Base-by-base conservation (phyloP, 2,888 invertebrate genomes). In the Zele albiditarsus region DNA sequence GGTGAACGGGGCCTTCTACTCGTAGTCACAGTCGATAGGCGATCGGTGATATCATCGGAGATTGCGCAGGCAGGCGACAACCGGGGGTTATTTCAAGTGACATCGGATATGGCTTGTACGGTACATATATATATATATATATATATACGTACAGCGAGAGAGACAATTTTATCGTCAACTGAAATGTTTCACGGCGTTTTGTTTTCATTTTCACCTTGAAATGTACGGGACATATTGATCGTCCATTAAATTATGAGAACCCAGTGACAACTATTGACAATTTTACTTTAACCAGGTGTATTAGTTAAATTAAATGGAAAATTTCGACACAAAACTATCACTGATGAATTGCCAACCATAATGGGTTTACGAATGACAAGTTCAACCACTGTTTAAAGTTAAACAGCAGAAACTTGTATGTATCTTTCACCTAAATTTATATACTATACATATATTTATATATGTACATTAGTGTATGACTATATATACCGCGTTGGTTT, bases 11-110 rank as follows among this genome's bases (percentile, higher is more conserved):
- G 20, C 6, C 20, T 20, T 38, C 38, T 2, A 38, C 38, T 38
- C 60, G 27, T 63, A 53, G 69, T 46, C 74, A 33, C 53, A 63
- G 63, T 74, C 46, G 74, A 69, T 74, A 69, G 68, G 60, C 42
- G 74, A 69, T 74, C 63, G 68, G 60, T 28, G 74, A 74, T 69
- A 74, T 74, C 63, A 74, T 74, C 69, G 62, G 74, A 69, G 69
- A 74, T 69, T 28, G 73, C 38, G 31, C 57, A 53, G 67, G 46
- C 46, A 53, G 58, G 23, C 58, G 62, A 49, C 58, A 74, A 63
- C 27, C 60, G 69, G 60, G 60, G 14, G 60, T 33, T 60, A 27
- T 60, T 70, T 27, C 71, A 62, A 62, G 28, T 38, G 63, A 63
- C 68, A 71, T 53, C 71, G 31, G 63, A 63, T 63, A 69, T 67